A percentile compares a stretch with the other conserved stretches of the same genome.
Evolutionary conservation across 2,888 invertebrate genomes (phyloP).

Genomic region (Amphipoea oculea): DNA sequence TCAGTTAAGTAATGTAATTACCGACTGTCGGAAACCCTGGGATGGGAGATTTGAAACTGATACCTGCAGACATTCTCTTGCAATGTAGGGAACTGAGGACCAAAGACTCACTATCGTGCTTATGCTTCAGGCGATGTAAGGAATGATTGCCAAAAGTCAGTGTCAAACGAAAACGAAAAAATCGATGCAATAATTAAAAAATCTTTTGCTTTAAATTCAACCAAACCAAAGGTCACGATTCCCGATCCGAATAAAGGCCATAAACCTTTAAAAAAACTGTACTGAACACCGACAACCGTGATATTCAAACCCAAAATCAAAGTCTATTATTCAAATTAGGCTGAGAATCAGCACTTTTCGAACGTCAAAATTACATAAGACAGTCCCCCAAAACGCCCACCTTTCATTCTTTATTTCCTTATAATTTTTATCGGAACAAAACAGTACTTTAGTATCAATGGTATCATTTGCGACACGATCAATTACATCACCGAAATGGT

Average conservation of each 20-base stretch:
- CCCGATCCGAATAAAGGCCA: not conserved
- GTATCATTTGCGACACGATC: slow-evolving; percentile 1
- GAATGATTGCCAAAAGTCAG: not conserved
- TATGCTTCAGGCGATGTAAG: not conserved
- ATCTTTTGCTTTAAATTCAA: not conserved
- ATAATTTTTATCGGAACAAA: not conserved
- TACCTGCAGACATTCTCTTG: slow-evolving; percentile 15
- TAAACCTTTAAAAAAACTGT: not conserved
- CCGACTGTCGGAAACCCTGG: slow-evolving; percentile 9
- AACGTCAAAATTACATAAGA: not conserved
- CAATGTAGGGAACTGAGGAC: not conserved
- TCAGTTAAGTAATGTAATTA: slow-evolving; percentile 31
- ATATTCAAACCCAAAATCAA: not conserved
- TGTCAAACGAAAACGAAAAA: not conserved
- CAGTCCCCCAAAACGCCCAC: not conserved
- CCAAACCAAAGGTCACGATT: slow-evolving; percentile 4
- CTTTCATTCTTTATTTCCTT: slow-evolving; percentile 5
- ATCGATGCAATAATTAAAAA: not conserved
- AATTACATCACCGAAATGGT: slow-evolving; percentile 6
- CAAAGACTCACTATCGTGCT: not conserved
- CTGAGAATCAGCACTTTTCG: not conserved
- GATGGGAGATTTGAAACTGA: slow-evolving; percentile 25
- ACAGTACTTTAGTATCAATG: not conserved
- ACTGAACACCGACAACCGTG: not conserved
- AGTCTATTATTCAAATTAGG: not conserved